Base-by-base conservation (phyloP, 1,140 invertebrate species). In the Anoplophora glabripennis region DNA sequence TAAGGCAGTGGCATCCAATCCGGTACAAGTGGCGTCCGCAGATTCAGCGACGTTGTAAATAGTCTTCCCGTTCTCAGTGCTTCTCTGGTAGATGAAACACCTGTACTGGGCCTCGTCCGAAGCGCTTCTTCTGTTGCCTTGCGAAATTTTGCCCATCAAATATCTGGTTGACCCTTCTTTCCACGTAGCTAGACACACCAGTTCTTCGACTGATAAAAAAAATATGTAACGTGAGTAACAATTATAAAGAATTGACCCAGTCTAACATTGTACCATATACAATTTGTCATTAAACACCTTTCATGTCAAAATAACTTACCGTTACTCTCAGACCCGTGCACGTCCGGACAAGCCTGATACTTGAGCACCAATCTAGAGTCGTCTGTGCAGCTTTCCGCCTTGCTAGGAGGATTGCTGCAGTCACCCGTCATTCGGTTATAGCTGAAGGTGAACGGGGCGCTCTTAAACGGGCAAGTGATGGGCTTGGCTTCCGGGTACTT, bases 331-430 rank as follows among this genome's bases (percentile, higher is more conserved):
- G 88, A 87, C 8, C 85, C 85, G 38, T 80, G 76, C 1, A 92
- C 84, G 72, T 93, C 90, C n/a, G 89, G 85, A 75, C 91, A 94
- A 0, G 90, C 90, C 72, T 92, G 89, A 72, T 90, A 94, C 64
- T 88, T 85, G 38, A 93, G 79, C 36, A 92, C 79, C 11, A 93
- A 76, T 48, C 87, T 79, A 1, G 86, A 89, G 63, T 91, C 85
- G 67, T 93, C 89, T 0, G 89, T 92, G 72, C 90, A 94, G 54
- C 88, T 85, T 71, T 93, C 89, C 10, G 89, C 87, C 36, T 83
- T 86, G 11, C 89, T 92, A 12, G 83, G 80, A 1, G 91, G 90
- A 67, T 82, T 82, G 59, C 78, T 82, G 75, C 91, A 93, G 62
- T 91, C 85, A 0, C 85, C 86, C 17, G 86, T 83, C 4, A 89